phyloP scores from a whole-genome alignment of 2,797 vertebrate genomes.

The Pseudomugil tenellus region DNA sequence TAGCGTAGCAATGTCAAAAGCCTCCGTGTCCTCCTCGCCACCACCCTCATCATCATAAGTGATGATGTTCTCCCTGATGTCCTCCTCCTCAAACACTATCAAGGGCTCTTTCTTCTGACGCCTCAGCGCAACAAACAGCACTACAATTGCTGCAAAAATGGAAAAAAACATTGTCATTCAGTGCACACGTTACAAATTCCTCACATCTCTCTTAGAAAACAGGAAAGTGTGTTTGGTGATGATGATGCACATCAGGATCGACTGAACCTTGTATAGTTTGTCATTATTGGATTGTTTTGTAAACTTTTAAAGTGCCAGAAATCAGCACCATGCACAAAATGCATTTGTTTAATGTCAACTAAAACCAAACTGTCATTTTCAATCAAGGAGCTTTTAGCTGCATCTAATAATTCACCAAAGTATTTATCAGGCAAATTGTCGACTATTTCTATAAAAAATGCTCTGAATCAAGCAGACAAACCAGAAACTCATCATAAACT shows the following conservation, averaged over 20 bases:
- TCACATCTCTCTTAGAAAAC: conserved; percentile 7
- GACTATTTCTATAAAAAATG: neutral
- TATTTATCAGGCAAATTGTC: neutral
- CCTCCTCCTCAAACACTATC: conserved; percentile 96
- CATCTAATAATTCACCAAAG: neutral
- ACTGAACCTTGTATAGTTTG: conserved; percentile 45
- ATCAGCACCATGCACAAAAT: neutral
- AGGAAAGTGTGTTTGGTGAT: conserved; percentile 34
- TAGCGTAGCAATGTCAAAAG: conserved; percentile 96
- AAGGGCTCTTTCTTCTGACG: conserved; percentile 96
- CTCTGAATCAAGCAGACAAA: neutral
- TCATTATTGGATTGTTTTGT: conserved; percentile 28
- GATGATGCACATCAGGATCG: conserved; percentile 28
- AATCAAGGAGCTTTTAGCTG: neutral
- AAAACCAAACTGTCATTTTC: neutral
- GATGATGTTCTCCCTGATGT: conserved; percentile 97
- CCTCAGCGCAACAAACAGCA: conserved; percentile 94
- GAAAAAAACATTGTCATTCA: neutral
- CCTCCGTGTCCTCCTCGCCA: conserved; percentile 96
- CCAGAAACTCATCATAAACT: neutral
- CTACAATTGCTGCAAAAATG: conserved; percentile 75
- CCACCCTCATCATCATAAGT: conserved; percentile 98
- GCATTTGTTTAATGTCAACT: neutral
- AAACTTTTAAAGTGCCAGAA: conserved; percentile 13
- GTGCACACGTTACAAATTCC: conserved; percentile 1